Base-by-base conservation (phyloP, 2,113 vertebrate species). In the Syngnathoides biaculeatus region DNA sequence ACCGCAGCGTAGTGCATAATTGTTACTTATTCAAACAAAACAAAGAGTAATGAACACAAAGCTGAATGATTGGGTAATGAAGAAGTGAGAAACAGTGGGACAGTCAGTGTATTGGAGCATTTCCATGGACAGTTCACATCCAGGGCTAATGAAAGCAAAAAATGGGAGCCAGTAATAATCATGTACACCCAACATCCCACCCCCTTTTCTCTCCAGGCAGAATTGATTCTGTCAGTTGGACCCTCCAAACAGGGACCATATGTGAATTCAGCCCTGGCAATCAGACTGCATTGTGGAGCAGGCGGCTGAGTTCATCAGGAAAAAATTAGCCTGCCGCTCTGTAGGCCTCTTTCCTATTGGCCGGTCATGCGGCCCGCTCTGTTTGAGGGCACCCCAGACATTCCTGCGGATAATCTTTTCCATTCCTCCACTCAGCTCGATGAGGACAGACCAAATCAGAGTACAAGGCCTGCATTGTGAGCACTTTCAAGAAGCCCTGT, bases 401-500 rank as follows among this genome's bases (percentile, higher is more conserved):
- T 93, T 93, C 92, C 91, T 92, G 89, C 26, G 89, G 91, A 92
- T 93, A 93, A 93, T 93, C 91, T 93, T 93, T 93, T 93, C 92
- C 92, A 93, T 92, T 92, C 91, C 92, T 90, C 86, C 55, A 77
- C 88, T 90, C 87, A 72, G 86, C 86, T 87, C 83, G 75, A 75
- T 77, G 85, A 90, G 87, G 88, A 92, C 85, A 88, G 89, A 88
- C 84, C 85, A 75, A 87, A 88, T 86, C 85, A 70, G 82, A 83
- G 88, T 81, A 93, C 92, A 93, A 92, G 91, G 90, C 87, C 72
- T 69, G 88, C 90, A 91, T 93, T 93, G 92, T 92, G 71, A 87
- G 75, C 66, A 68, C 79, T 61, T 87, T 88, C 62, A 81, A 80
- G 87, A 84, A 86, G 74, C 73, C 68, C 85, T 79, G 75, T 82